phyloP scores from a whole-genome alignment of 2,113 vertebrate genomes.

The rabbit (Oryctolagus cuniculus) region DNA sequence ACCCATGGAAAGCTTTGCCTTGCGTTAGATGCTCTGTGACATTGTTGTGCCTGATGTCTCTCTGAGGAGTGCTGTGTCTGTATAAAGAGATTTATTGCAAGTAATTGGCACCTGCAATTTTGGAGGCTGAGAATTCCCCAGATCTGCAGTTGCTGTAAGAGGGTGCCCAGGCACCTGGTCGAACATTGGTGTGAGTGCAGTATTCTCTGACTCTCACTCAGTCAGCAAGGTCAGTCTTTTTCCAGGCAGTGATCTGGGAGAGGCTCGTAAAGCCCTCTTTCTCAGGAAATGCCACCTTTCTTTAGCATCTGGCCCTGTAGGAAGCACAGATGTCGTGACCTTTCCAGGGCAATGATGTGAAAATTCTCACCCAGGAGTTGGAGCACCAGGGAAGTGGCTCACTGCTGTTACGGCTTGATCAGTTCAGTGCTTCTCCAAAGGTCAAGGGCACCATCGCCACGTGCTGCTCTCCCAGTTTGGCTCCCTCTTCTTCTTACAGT shows the following conservation, averaged over 20 bases:
- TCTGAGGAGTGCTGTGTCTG: background rate
- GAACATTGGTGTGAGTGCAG: background rate
- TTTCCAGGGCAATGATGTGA: background rate
- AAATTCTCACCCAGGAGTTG: background rate
- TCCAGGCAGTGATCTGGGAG: background rate
- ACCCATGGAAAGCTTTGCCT: background rate
- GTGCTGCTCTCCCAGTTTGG: background rate
- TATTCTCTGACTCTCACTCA: background rate
- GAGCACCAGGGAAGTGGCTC: background rate
- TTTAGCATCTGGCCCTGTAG: background rate
- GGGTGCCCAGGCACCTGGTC: background rate
- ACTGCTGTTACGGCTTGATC: fast-evolving
- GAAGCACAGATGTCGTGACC: background rate
- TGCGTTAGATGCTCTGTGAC: background rate
- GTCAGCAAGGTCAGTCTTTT: background rate
- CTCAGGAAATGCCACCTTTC: background rate
- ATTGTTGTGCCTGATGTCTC: background rate
- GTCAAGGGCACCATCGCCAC: fast-evolving
- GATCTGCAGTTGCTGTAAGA: background rate
- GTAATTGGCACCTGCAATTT: background rate
- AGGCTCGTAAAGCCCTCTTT: background rate
- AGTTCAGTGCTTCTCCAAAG: background rate
- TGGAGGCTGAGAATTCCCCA: background rate
- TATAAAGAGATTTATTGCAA: background rate
- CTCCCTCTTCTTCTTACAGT: fast-evolving